Evolutionary conservation across 2,113 vertebrate genomes (phyloP).

Genomic region (Ceratotherium simum): DNA sequence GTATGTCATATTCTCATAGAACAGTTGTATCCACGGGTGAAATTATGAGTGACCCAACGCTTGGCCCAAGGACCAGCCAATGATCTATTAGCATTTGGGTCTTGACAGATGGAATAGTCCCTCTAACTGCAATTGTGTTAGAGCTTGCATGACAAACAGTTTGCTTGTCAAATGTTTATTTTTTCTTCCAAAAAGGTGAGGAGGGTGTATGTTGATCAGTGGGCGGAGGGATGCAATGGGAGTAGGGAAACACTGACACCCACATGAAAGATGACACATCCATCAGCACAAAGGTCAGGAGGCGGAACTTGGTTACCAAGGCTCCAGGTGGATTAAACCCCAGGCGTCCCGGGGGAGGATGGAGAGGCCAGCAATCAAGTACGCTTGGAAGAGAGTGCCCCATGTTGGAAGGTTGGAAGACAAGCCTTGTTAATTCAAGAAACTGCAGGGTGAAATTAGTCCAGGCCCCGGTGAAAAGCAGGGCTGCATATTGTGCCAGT

Average conservation of each 20-base stretch:
- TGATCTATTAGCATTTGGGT: slow-evolving; percentile 81
- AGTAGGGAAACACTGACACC: slow-evolving; percentile 80
- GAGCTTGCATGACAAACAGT: slow-evolving; percentile 80
- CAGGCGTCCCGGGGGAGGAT: slow-evolving; percentile 81
- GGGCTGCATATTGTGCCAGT: slow-evolving; percentile 82
- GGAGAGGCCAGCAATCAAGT: slow-evolving; percentile 80
- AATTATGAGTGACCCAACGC: slow-evolving; percentile 80
- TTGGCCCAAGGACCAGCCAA: slow-evolving; percentile 75
- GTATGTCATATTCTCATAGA: slow-evolving; percentile 80
- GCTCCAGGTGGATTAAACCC: slow-evolving; percentile 87
- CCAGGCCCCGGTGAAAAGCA: slow-evolving; percentile 81
- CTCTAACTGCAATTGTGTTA: slow-evolving; percentile 77
- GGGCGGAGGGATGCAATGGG: slow-evolving; percentile 50
- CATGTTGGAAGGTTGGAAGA: slow-evolving; percentile 85
- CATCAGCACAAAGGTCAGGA: slow-evolving; percentile 78
- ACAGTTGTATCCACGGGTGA: slow-evolving; percentile 73
- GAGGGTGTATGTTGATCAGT: neutral
- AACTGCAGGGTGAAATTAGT: slow-evolving; percentile 88
- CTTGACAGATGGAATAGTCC: slow-evolving; percentile 81
- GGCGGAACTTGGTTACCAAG: slow-evolving; percentile 80
- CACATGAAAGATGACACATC: slow-evolving; percentile 82
- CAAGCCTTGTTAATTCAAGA: slow-evolving; percentile 88
- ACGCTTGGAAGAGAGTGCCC: slow-evolving; percentile 83
- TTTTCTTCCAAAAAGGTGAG: slow-evolving; percentile 60
- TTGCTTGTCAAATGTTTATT: slow-evolving; percentile 83